Conservation (phyloP, 2,797 vertebrate genomes). For the Platyrinchus mystaceus region DNA sequence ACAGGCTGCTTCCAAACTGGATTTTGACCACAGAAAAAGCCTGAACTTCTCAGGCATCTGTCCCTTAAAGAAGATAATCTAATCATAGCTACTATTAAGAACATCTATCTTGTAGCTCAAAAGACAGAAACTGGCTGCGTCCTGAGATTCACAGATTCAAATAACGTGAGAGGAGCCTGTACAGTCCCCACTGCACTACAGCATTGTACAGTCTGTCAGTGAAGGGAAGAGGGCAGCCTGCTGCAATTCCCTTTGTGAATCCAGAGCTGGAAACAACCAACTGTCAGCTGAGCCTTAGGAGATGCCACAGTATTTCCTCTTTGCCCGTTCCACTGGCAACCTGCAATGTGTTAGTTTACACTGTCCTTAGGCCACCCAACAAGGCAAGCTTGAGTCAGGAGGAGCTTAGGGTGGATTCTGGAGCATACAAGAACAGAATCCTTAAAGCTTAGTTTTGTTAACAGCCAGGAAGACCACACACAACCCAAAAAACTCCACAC, state of each 20-base stretch:
- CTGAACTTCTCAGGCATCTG: not conserved
- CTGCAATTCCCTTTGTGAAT: not conserved
- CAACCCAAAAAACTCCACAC: not conserved
- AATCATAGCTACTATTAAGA: not conserved
- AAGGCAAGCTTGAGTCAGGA: not conserved
- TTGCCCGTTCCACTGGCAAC: not conserved
- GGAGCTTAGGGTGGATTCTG: not conserved
- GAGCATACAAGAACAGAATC: not conserved
- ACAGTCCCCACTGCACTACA: not conserved
- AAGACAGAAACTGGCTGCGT: not conserved
- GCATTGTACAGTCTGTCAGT: not conserved
- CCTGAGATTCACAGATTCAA: not conserved
- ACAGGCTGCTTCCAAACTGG: not conserved
- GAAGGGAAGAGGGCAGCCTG: not conserved
- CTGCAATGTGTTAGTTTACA: not conserved
- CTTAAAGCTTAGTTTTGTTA: not conserved
- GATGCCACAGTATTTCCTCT: not conserved
- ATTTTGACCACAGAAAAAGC: not conserved
- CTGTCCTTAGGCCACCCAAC: not conserved
- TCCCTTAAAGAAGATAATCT: not conserved
- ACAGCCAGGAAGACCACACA: not conserved
- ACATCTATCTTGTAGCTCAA: not conserved
- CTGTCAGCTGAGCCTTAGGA: not conserved
- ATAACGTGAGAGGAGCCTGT: not conserved
- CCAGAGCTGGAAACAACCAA: not conserved